Evolutionary conservation across 2,113 vertebrate species (phyloP).

Genomic region (Sphaerodactylus townsendi): DNA sequence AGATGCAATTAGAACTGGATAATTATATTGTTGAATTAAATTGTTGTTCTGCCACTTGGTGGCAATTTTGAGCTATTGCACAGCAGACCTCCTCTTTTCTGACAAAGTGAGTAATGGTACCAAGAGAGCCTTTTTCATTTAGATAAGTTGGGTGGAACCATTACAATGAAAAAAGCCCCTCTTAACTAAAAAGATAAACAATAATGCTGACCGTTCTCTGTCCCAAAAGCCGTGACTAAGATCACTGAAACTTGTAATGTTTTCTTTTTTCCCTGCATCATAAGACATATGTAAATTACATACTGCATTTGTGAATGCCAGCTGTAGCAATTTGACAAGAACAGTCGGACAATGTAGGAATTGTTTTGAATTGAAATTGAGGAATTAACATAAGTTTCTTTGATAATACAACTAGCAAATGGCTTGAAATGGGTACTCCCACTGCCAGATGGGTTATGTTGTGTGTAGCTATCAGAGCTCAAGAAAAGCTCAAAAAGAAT

Average conservation of each 20-base stretch:
- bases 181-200: conserved; percentile 34
- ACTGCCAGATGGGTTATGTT: too few relatives aligned
- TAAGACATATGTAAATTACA: conserved; percentile 16
- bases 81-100: conserved; percentile 36
- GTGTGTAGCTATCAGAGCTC: too few relatives aligned
- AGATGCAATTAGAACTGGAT: conserved; percentile 60
- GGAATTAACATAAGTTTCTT: conserved; percentile 31
- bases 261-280: conserved; percentile 33
- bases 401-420: conserved; percentile 4
- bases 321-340: conserved; percentile 4
- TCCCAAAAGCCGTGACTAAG: conserved; percentile 37
- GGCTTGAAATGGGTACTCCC: too few relatives aligned
- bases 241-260: conserved; percentile 38
- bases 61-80: conserved; percentile 75
- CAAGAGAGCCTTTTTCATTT: conserved; percentile 52
- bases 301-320: conserved; percentile 41
- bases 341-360: background rate
- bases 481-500: too few relatives aligned
- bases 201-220: conserved; percentile 28
- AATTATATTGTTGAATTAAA: conserved; percentile 40
- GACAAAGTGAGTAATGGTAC: conserved; percentile 31
- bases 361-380: conserved; percentile 5
- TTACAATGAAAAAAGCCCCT: background rate
- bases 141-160: conserved; percentile 31
- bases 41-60: conserved; percentile 69